A percentile compares a stretch with the other conserved stretches of the same genome.
phyloP scores from a whole-genome alignment of 2,888 invertebrate genomes.

The Augiades crinisus region DNA sequence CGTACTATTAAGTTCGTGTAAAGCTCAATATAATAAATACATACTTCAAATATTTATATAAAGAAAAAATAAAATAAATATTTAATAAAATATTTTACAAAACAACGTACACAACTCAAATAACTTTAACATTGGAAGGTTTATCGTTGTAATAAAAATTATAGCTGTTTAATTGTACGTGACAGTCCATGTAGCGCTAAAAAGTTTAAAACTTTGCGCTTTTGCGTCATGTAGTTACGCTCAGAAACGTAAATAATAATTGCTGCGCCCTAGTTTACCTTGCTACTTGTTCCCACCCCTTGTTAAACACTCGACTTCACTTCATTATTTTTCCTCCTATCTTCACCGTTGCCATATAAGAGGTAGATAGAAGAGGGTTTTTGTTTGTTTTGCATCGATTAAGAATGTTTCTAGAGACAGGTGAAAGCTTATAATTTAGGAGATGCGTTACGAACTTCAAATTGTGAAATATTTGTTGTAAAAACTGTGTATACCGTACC shows the following conservation, averaged over 20 bases:
- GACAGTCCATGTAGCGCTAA: conserved; percentile 4
- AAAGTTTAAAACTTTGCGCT: conserved; percentile 8
- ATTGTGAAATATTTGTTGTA: neutral
- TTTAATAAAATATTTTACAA: no score
- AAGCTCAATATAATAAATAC: no score
- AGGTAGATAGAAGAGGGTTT: no score
- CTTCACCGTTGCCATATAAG: neutral
- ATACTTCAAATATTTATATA: no score
- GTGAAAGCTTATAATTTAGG: no score
- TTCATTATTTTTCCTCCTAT: conserved; percentile 15
- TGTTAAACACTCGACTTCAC: conserved; percentile 13
- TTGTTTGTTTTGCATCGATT: neutral
- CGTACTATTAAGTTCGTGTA: no score
- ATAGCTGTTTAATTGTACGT: conserved; percentile 7
- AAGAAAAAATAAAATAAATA: no score
- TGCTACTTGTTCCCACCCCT: conserved; percentile 10
- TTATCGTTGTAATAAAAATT: neutral
- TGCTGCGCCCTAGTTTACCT: conserved; percentile 18
- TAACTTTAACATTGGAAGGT: neutral
- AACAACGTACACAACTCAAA: no score
- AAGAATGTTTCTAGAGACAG: conserved; percentile 1
- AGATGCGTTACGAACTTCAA: neutral
- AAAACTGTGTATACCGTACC: no score
- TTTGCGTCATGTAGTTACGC: conserved; percentile 8
- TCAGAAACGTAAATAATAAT: conserved; percentile 18